Evolutionary conservation across 2,113 vertebrate species (phyloP), one percentile per base, ranked within the genome.

Genomic region (Nothoprocta perdicaria): DNA sequence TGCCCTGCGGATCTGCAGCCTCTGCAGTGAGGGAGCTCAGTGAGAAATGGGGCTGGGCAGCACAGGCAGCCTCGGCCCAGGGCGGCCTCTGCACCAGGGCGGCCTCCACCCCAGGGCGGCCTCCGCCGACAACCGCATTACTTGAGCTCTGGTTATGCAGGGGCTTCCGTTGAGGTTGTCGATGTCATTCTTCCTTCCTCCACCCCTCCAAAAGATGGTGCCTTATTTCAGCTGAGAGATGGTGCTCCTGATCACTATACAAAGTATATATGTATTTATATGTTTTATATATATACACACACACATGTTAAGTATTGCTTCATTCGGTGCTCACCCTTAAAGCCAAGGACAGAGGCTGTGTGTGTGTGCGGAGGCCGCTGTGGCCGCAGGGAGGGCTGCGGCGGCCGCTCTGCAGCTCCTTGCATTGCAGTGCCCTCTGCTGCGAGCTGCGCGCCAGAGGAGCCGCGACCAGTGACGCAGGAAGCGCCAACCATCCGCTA

Each of bases 391-490:
- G 41, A 43, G 35, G 35, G 41, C 41, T 43, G 41, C 41, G 41
- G 41, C 41, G 43, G 43, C 43, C 16, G 14, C 43, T 3, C 14
- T 14, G 45, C 45, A 14, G 84, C 73, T 45, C 58, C 89, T 80
- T 71, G 89, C 77, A 4, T 55, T 63, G 72, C 91, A 94, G 50
- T 84, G 96, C 96, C 94, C 92, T 94, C 95, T 96, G 84, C 91
- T 38, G 35, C 35, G 35, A 38, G 35, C 35, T 8, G 8, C 90
- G 46, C 46, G 43, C 43, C 41, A 14, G 41, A 43, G 43, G 14
- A 16, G 43, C 43, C 15, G 14, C 43, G 4, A 4, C 43, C 43
- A 45, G 43, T 14, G 43, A 14, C 43, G 43, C 41, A 10, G 41
- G 35, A 38, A 38, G 35, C 35, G 35, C 35, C 35, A 38, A 38